Conservation (phyloP, 1,140 invertebrate genomes). For the Doryteuthis pealeii region DNA sequence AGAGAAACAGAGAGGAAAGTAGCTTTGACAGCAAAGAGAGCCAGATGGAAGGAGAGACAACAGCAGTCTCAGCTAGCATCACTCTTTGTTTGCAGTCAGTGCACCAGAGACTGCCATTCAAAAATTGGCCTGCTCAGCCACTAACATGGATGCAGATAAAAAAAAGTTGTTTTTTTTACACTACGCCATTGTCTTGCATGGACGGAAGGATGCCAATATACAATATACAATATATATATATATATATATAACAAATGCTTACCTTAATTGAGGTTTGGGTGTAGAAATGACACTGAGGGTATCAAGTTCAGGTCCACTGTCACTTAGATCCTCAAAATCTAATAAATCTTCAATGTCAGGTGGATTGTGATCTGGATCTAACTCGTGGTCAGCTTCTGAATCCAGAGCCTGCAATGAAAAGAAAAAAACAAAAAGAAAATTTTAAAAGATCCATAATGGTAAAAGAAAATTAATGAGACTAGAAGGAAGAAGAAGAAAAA, state of each 20-base stretch:
- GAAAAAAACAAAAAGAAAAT: neutral
- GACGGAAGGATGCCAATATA: too few relatives aligned
- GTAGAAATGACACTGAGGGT: constrained; percentile 95
- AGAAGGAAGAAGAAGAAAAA: neutral
- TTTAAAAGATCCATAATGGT: constrained; percentile 7
- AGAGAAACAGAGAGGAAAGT: too few relatives aligned
- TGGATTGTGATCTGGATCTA: constrained; percentile 66
- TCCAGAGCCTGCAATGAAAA: constrained; percentile 45
- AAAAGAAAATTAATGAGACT: neutral
- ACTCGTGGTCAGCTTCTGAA: constrained; percentile 65
- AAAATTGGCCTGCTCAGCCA: too few relatives aligned
- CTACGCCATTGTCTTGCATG: too few relatives aligned
- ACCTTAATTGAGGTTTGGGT: constrained; percentile 88
- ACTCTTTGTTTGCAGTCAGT: too few relatives aligned
- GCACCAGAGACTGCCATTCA: too few relatives aligned
- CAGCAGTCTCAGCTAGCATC: too few relatives aligned
- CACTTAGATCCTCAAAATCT: constrained; percentile 80
- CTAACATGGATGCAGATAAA: too few relatives aligned
- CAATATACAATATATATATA: too few relatives aligned
- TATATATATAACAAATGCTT: neutral
- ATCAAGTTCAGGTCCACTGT: constrained; percentile 91
- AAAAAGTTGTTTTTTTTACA: too few relatives aligned
- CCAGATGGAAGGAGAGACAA: too few relatives aligned
- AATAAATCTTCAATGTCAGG: constrained; percentile 75
- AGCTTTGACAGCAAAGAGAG: too few relatives aligned